phyloP scores from a whole-genome alignment of 2,888 invertebrate genomes.

The Melipona beecheii region DNA sequence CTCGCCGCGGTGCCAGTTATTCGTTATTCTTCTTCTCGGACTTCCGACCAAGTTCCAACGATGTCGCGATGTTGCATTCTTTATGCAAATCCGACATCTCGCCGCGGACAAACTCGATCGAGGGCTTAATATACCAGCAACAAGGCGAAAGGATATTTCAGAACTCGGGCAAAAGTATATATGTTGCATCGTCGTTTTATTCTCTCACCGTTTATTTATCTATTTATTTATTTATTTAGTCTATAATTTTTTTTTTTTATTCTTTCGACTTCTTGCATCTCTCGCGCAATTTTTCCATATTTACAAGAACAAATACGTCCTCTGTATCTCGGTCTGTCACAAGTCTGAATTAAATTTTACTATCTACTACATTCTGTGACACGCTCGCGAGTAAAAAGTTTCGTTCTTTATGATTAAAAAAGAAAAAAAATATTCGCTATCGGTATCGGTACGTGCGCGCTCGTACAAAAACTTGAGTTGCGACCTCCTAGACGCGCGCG shows the following conservation, averaged over 20 bases:
- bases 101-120: constrained; percentile 32
- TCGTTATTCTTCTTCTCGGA: constrained; percentile 32
- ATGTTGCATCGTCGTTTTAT: background rate
- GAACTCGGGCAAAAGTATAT: background rate
- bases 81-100: constrained; percentile 26
- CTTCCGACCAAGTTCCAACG: constrained; percentile 53
- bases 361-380: background rate
- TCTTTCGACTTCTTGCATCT: too few relatives aligned
- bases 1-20: constrained; percentile 17
- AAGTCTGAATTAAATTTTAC: background rate
- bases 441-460: background rate
- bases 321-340: too few relatives aligned
- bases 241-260: too few relatives aligned
- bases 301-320: too few relatives aligned
- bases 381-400: background rate
- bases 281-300: too few relatives aligned
- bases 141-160: background rate
- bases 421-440: background rate
- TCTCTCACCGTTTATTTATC: too few relatives aligned
- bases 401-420: background rate
- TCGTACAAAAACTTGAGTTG: background rate
- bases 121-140: background rate
- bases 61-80: constrained; percentile 29
- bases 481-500: background rate
- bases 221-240: too few relatives aligned